phyloP scores from a whole-genome alignment of 2,888 invertebrate species.

The Apotomis turbidana region DNA sequence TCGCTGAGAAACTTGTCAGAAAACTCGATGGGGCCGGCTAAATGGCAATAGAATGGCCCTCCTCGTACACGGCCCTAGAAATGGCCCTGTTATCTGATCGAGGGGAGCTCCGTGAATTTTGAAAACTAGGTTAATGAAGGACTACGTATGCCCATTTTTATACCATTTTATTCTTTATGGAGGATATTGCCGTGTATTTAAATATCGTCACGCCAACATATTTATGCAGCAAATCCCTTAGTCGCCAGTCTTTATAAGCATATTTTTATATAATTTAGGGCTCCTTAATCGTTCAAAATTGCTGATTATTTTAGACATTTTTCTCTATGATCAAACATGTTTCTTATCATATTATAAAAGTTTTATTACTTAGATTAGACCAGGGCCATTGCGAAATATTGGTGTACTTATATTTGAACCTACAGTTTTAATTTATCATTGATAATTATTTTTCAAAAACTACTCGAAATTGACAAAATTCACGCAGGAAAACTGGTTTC shows the following conservation, averaged over 20 bases:
- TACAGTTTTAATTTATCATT: no score
- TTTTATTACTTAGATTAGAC: no score
- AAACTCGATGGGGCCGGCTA: conserved; percentile 9
- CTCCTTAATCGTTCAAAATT: no score
- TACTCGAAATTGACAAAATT: no score
- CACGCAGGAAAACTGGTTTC: no score
- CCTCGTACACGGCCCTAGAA: conserved; percentile 51
- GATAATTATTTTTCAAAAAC: no score
- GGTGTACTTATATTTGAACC: no score
- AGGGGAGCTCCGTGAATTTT: conserved; percentile 65
- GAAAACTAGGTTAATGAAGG: conserved; percentile 77
- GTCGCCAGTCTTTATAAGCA: not conserved
- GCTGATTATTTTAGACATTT: no score
- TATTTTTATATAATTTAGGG: not conserved
- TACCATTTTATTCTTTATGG: conserved; percentile 37
- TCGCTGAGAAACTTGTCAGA: not conserved
- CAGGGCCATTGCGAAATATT: no score
- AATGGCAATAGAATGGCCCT: conserved; percentile 43
- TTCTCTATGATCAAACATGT: no score
- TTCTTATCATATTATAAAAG: no score
- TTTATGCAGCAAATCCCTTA: conserved; percentile 20
- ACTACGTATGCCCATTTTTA: conserved; percentile 59
- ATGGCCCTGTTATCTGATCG: conserved; percentile 74
- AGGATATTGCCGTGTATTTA: conserved; percentile 31
- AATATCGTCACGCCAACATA: conserved; percentile 33